Evolutionary conservation across 1,140 invertebrate species (phyloP).

Genomic region (Drosophila athabasca): DNA sequence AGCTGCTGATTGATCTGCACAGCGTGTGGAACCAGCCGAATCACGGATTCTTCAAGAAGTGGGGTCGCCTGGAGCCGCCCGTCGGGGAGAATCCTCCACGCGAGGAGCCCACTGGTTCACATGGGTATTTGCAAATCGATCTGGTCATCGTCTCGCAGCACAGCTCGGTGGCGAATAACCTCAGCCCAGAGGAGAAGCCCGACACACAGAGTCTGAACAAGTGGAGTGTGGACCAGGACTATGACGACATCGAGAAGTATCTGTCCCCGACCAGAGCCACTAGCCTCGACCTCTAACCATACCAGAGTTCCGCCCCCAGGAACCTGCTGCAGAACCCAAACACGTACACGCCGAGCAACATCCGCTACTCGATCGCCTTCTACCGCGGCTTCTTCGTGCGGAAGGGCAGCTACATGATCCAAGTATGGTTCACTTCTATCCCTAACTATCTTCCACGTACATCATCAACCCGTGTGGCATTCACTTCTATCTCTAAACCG

Average conservation of each 20-base stretch:
- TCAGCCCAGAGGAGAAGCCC: slow-evolving; percentile 28
- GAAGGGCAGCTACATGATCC: slow-evolving; percentile 74
- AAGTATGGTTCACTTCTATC: slow-evolving; percentile 75
- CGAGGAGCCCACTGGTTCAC: slow-evolving; percentile 46
- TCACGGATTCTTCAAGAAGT: slow-evolving; percentile 92
- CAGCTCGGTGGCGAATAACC: slow-evolving; percentile 5
- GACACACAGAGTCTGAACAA: slow-evolving; percentile 78
- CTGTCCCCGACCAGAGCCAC: background rate
- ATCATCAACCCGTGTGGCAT: slow-evolving; percentile 27
- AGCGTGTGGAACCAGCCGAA: slow-evolving; percentile 89
- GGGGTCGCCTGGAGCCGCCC: slow-evolving; percentile 88
- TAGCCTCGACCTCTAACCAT: background rate
- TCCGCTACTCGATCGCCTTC: slow-evolving; percentile 70
- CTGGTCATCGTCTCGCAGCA: slow-evolving; percentile 87
- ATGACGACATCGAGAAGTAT: slow-evolving; percentile 90
- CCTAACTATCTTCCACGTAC: too few species aligned
- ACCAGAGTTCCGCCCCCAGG: slow-evolving; percentile 79
- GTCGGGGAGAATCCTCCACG: slow-evolving; percentile 84
- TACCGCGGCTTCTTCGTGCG: slow-evolving; percentile 65
- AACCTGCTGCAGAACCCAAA: slow-evolving; percentile 86
- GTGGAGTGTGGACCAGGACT: slow-evolving; percentile 86
- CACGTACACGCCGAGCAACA: slow-evolving; percentile 53
- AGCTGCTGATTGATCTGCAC: slow-evolving; percentile 88
- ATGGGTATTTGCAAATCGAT: slow-evolving; percentile 89
- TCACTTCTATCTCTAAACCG: slow-evolving; percentile 27